phyloP scores from a whole-genome alignment of 2,888 invertebrate species.

The Orthosia incerta region DNA sequence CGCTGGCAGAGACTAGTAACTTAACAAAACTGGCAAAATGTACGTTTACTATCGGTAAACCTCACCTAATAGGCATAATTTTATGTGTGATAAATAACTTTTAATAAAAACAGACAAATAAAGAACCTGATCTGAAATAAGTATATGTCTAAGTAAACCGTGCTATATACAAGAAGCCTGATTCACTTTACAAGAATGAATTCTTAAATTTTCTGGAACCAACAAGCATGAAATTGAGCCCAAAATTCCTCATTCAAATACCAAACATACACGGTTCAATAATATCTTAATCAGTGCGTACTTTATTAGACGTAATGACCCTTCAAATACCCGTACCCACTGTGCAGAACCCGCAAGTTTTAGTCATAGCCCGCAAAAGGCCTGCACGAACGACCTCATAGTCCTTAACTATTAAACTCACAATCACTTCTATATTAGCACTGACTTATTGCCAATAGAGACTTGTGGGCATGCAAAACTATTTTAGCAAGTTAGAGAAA shows the following conservation, averaged over 20 bases:
- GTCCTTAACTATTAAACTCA: conserved; percentile 67
- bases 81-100: too few species aligned
- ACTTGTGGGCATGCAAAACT: conserved; percentile 62
- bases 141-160: too few species aligned
- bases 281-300: conserved; percentile 25
- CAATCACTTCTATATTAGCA: conserved; percentile 66
- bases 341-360: conserved; percentile 57
- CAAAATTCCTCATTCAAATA: neutral
- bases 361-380: conserved; percentile 62
- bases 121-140: neutral
- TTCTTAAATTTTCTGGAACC: neutral
- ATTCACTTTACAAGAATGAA: too few species aligned
- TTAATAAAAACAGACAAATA: neutral
- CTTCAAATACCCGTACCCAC: conserved; percentile 31
- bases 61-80: too few species aligned
- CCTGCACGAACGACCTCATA: conserved; percentile 62
- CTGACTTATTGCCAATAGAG: conserved; percentile 68
- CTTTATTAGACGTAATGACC: conserved; percentile 46
- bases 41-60: too few species aligned
- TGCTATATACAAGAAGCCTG: too few species aligned
- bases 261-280: neutral
- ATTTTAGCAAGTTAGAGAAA: conserved; percentile 63
- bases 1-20: too few species aligned
- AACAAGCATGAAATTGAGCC: neutral
- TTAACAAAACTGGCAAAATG: too few species aligned